phyloP scores from a whole-genome alignment of 2,888 invertebrate species.

The Apamea crenata region DNA sequence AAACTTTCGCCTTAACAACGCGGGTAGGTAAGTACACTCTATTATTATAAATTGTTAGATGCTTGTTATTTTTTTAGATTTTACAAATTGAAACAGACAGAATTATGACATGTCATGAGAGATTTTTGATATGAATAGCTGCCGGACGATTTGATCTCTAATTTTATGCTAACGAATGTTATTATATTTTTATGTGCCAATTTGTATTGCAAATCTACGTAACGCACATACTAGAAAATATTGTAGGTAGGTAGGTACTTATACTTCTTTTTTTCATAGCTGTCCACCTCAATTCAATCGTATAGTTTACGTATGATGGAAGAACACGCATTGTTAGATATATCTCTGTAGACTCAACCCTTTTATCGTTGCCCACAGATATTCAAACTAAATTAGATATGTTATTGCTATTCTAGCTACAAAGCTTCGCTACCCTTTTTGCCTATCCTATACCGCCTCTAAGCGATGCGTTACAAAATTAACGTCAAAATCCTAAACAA shows the following conservation, averaged over 20 bases:
- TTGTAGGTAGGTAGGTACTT: background rate
- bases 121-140: conserved; percentile 12
- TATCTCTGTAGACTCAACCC: background rate
- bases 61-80: conserved; percentile 34
- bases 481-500: conserved; percentile 56
- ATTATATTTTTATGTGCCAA: conserved; percentile 4
- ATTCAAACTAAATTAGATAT: background rate
- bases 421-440: conserved; percentile 5
- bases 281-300: background rate
- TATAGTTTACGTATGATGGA: too few species aligned
- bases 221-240: background rate
- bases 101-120: conserved; percentile 40
- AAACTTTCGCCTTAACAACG: conserved; percentile 56
- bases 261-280: background rate
- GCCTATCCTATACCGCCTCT: background rate
- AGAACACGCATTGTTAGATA: background rate
- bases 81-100: conserved; percentile 39
- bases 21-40: conserved; percentile 1
- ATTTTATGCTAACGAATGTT: conserved; percentile 14
- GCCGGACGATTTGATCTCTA: background rate
- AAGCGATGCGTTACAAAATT: conserved; percentile 32
- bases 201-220: background rate
- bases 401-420: background rate
- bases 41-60: conserved; percentile 34
- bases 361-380: background rate